These are phyloP conservation scores for Merodon equestris DNA, from an alignment of 2,888 invertebrate species.

Conservation along the genomic window DNA sequence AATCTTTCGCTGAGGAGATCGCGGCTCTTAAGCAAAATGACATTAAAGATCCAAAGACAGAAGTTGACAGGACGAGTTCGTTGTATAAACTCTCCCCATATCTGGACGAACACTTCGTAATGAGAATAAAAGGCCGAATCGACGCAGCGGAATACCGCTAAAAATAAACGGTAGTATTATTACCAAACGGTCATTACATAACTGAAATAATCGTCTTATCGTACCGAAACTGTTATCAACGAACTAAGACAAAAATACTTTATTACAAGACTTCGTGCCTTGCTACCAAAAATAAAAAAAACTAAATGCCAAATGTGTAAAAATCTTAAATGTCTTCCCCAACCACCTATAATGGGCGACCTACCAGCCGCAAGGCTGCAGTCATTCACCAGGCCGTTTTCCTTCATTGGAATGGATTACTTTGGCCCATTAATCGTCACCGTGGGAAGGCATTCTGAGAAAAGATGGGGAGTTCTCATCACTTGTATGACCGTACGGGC, in stretches of 20 bases:
- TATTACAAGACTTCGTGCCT: constrained; percentile 15
- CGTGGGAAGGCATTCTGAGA: constrained; percentile 28
- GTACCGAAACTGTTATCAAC: constrained; percentile 7
- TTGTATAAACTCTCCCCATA: constrained; percentile 9
- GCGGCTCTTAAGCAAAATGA: background rate
- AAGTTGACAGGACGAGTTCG: background rate
- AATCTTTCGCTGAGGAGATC: background rate
- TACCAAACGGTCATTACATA: constrained; percentile 9
- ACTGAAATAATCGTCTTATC: constrained; percentile 5
- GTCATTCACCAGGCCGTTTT: constrained; percentile 30
- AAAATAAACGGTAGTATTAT: constrained; percentile 6
- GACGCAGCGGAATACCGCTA: constrained; percentile 5
- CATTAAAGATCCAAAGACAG: background rate
- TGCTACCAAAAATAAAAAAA: constrained; percentile 9
- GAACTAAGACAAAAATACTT: constrained; percentile 17
- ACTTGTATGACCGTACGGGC: constrained; percentile 56
- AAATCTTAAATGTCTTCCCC: constrained; percentile 3
- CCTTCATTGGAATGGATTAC: constrained; percentile 39
- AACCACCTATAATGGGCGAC: constrained; percentile 23
- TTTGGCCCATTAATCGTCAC: constrained; percentile 28
- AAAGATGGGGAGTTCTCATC: constrained; percentile 47
- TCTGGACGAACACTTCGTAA: background rate
- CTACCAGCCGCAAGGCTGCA: constrained; percentile 25
- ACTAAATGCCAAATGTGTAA: constrained; percentile 11
- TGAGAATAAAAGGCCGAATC: background rate